phyloP scores from a whole-genome alignment of 2,797 vertebrate genomes.

The Fratercula arctica region DNA sequence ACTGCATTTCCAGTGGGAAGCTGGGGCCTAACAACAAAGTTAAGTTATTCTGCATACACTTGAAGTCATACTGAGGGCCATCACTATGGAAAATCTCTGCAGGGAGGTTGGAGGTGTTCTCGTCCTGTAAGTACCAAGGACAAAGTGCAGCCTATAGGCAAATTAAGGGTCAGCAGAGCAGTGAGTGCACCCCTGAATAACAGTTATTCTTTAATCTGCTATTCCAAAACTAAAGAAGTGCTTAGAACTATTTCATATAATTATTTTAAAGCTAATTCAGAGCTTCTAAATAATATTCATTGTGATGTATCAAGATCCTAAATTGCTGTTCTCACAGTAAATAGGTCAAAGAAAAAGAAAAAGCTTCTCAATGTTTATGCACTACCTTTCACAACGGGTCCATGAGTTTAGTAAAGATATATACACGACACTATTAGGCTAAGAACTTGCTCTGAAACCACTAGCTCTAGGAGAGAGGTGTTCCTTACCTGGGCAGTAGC shows the following conservation, averaged over 20 bases:
- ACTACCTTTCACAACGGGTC: not conserved
- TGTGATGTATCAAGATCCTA: not conserved
- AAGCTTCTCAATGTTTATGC: not conserved
- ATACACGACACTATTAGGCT: not conserved
- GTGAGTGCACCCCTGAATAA: not conserved
- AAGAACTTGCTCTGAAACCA: not conserved
- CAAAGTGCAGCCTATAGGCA: not conserved
- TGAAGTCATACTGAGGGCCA: not conserved
- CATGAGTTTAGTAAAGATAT: not conserved
- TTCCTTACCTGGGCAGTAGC: conserved; percentile 96
- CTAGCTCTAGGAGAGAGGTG: not conserved
- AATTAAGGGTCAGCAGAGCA: not conserved
- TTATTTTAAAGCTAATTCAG: not conserved
- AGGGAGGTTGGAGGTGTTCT: not conserved
- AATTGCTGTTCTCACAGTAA: not conserved
- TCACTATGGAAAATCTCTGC: not conserved
- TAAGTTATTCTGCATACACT: not conserved
- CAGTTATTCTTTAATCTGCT: not conserved
- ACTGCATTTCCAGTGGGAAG: not conserved
- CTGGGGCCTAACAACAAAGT: not conserved
- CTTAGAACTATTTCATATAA: not conserved
- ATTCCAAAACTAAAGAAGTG: not conserved
- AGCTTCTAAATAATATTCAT: not conserved
- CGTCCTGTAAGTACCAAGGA: not conserved
- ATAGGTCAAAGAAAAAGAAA: not conserved